These are phyloP conservation scores for Trissolcus japonicus DNA, from an alignment of 2,888 invertebrate genomes.

Conservation along the genomic window DNA sequence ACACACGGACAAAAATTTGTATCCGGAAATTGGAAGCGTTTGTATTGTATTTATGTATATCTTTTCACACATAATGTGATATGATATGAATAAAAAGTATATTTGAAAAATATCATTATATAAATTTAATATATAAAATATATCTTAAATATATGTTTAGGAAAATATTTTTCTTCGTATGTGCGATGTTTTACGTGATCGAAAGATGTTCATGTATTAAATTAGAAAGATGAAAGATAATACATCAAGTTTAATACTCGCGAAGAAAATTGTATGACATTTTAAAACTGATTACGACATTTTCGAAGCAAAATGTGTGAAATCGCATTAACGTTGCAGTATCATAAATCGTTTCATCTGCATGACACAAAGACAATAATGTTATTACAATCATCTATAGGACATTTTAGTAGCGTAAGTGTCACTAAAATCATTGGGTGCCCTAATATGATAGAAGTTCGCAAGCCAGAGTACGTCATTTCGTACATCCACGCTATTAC, in stretches of 20 bases:
- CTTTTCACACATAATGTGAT: no score
- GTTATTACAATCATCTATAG: constrained; percentile 21
- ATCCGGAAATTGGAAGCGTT: no score
- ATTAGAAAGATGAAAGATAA: no score
- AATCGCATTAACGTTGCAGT: constrained; percentile 8
- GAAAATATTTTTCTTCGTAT: not conserved
- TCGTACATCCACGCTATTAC: constrained; percentile 1
- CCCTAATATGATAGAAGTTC: constrained; percentile 2
- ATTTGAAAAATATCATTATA: no score
- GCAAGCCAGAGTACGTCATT: not conserved
- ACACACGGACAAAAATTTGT: not conserved
- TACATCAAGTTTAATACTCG: not conserved
- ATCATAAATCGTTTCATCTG: constrained; percentile 17
- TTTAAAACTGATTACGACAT: not conserved
- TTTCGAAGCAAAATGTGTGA: not conserved
- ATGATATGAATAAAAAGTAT: no score
- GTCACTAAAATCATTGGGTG: constrained; percentile 24
- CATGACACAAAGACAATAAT: constrained; percentile 17
- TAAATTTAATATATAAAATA: no score
- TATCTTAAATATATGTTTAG: no score
- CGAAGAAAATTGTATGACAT: not conserved
- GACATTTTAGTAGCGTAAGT: constrained; percentile 16
- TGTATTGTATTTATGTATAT: no score
- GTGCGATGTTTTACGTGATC: not conserved
- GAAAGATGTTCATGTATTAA: not conserved